Percentiles rank a stretch among this genome's conserved stretches.
These are phyloP conservation scores for Synodontis membranacea DNA, from an alignment of 2,113 vertebrate species.

Conservation along the genomic window DNA sequence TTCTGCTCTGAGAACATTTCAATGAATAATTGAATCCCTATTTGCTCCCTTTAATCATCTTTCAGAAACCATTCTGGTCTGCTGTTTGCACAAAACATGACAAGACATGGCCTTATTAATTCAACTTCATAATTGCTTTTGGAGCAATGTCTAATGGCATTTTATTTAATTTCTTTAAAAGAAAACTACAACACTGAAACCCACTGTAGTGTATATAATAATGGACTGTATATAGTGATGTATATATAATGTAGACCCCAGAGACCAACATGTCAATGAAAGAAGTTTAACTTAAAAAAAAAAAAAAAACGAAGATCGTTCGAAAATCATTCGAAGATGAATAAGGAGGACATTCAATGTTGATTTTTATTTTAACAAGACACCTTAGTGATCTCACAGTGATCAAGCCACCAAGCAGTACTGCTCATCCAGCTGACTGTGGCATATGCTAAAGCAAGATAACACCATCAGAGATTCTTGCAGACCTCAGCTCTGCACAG, in stretches of 20 bases:
- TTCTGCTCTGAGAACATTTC: constrained; percentile 14
- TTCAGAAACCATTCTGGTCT: background rate
- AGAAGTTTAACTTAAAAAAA: background rate
- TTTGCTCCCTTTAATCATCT: background rate
- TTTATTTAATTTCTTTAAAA: constrained; percentile 1
- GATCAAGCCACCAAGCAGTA: constrained; percentile 43
- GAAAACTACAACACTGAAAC: background rate
- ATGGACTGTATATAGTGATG: no score
- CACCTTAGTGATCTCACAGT: background rate
- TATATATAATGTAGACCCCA: background rate
- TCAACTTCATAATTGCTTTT: background rate
- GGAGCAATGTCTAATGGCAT: background rate
- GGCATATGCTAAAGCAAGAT: background rate
- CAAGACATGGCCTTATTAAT: background rate
- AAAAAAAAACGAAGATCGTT: no score
- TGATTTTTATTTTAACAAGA: background rate
- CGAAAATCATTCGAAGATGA: no score
- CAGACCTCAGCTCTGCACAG: constrained; percentile 66
- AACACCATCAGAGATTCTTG: constrained; percentile 2
- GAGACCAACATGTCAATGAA: background rate
- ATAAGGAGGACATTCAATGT: background rate
- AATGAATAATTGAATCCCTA: constrained; percentile 3
- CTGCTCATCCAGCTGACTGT: background rate
- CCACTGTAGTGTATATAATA: no score
- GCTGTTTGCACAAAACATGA: constrained; percentile 2